phyloP scores from a whole-genome alignment of 2,113 vertebrate species.

The Lipotes vexillifer region DNA sequence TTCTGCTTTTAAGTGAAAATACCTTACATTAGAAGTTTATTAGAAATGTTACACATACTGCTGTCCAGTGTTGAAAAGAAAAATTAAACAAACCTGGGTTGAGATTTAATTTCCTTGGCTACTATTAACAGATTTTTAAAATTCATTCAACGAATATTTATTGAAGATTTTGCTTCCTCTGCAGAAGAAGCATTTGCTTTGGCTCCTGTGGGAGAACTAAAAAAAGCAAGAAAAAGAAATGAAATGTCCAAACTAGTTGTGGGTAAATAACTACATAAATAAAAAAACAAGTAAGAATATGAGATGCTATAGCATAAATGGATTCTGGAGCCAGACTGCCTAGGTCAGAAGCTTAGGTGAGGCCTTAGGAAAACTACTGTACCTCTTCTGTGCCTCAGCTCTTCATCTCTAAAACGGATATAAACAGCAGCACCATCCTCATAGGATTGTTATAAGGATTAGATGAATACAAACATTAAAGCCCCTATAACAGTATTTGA shows the following conservation, averaged over 20 bases:
- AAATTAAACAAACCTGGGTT: not conserved
- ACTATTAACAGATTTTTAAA: not conserved
- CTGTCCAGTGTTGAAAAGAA: not conserved
- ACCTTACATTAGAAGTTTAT: not conserved
- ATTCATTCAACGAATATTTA: not conserved
- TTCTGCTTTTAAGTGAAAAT: not conserved
- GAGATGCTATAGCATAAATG: not conserved
- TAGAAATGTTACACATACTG: not conserved
- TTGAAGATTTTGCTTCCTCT: not conserved
- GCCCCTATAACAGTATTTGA: not conserved
- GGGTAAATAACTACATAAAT: not conserved
- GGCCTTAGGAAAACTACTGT: not conserved
- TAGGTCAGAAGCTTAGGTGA: not conserved
- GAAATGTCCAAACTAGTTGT: not conserved
- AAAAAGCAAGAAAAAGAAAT: not conserved
- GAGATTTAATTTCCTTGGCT: not conserved
- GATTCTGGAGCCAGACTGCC: not conserved
- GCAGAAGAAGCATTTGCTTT: not conserved
- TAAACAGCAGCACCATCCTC: not conserved
- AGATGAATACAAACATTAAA: not conserved
- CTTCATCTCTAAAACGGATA: not conserved
- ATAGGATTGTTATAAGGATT: not conserved
- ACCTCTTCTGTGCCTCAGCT: not conserved
- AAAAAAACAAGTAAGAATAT: not conserved
- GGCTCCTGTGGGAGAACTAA: not conserved